A percentile compares a stretch with the other conserved stretches of the same genome.
These are phyloP conservation scores for Sitophilus oryzae DNA, from an alignment of 1,140 invertebrate species.

Conservation along the genomic window DNA sequence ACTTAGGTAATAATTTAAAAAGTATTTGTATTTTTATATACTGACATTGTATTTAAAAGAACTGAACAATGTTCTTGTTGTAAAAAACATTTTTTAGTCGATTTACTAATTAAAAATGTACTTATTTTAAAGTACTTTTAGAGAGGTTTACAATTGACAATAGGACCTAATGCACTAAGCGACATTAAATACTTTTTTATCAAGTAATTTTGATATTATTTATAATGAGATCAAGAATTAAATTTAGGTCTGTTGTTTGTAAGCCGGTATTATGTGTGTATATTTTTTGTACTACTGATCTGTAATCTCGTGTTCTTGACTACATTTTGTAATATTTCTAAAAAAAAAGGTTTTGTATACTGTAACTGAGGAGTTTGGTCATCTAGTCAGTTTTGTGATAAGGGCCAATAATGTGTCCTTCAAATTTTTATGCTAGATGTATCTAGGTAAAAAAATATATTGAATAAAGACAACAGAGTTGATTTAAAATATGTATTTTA, in stretches of 20 bases:
- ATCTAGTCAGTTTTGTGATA: slow-evolving; percentile 12
- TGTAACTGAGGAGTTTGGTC: slow-evolving; percentile 5
- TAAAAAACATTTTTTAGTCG: neutral
- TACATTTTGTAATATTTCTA: neutral
- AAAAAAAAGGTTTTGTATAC: slow-evolving; percentile 2
- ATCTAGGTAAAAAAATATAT: no score
- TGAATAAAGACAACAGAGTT: no score
- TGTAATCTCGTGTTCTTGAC: neutral
- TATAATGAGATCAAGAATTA: neutral
- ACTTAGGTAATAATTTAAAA: neutral
- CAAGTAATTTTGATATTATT: neutral
- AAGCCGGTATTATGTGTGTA: slow-evolving; percentile 5
- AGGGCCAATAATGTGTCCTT: slow-evolving; percentile 4
- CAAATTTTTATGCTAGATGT: slow-evolving; percentile 7
- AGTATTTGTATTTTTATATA: slow-evolving; percentile 19
- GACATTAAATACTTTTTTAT: neutral
- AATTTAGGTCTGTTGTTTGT: neutral
- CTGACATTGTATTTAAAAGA: slow-evolving; percentile 15
- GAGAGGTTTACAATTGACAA: neutral
- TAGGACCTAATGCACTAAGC: neutral
- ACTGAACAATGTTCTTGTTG: neutral
- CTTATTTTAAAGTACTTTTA: slow-evolving; percentile 5
- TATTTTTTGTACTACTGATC: slow-evolving; percentile 2
- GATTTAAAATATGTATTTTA: no score
- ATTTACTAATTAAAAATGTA: slow-evolving; percentile 1